These are phyloP conservation scores for Catharus ustulatus DNA, from an alignment of 2,797 vertebrate genomes.

Conservation along the genomic window DNA sequence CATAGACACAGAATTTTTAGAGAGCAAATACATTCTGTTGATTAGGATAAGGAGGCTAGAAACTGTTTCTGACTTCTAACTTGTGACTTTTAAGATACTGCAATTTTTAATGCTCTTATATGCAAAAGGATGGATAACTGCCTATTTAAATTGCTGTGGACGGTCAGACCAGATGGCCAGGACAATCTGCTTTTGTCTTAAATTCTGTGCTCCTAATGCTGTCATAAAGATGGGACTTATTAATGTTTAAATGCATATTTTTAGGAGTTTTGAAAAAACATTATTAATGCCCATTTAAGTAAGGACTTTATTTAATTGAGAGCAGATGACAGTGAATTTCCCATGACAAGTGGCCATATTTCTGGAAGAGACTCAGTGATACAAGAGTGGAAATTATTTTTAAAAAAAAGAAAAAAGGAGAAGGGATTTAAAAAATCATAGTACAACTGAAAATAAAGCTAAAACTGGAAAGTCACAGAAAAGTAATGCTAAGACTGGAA, in stretches of 20 bases:
- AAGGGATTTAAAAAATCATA: background rate
- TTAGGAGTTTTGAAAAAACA: background rate
- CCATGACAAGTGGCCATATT: background rate
- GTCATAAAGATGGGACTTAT: background rate
- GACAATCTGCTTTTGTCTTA: background rate
- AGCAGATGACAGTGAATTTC: background rate
- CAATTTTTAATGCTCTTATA: background rate
- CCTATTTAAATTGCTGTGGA: background rate
- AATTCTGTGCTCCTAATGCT: background rate
- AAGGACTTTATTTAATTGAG: background rate
- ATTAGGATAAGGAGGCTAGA: background rate
- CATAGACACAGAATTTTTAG: background rate
- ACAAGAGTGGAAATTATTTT: background rate
- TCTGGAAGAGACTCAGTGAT: background rate
- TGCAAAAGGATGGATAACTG: background rate
- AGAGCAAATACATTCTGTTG: background rate
- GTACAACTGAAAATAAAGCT: background rate
- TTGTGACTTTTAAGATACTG: background rate
- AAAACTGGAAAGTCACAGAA: background rate
- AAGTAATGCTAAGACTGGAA: background rate
- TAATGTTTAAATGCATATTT: background rate
- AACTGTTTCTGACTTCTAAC: background rate
- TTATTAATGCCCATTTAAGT: background rate
- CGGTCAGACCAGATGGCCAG: background rate
- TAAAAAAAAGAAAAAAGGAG: background rate